Conservation (phyloP, 2,888 invertebrate genomes). For the Lepidochrysops patricia region DNA sequence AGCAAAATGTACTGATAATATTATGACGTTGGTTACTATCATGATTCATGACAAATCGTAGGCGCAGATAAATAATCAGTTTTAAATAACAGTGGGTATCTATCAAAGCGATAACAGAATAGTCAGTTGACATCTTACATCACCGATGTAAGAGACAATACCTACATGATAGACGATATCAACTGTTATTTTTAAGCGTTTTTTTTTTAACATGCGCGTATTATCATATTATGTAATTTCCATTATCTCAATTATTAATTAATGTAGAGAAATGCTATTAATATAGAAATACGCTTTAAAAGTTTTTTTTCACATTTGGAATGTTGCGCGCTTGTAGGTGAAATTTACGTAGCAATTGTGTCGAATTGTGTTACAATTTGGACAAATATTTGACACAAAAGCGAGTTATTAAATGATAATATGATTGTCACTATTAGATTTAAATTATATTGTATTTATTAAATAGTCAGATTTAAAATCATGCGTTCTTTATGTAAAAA, state of each 20-base stretch:
- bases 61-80: background rate
- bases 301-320: background rate
- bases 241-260: background rate
- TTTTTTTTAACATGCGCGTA: background rate
- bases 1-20: background rate
- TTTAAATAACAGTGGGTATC: background rate
- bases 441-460: constrained; percentile 3
- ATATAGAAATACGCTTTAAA: background rate
- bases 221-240: background rate
- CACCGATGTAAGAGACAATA: background rate
- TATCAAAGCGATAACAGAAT: background rate
- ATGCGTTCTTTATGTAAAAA: background rate
- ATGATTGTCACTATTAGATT: background rate
- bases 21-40: background rate
- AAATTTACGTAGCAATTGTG: background rate
- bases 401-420: background rate
- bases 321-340: background rate
- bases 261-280: background rate
- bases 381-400: background rate
- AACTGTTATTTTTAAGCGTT: background rate
- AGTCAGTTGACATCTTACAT: background rate
- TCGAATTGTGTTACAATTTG: background rate
- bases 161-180: background rate
- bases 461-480: background rate
- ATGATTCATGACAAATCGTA: constrained; percentile 6